phyloP scores from a whole-genome alignment of 2,113 vertebrate genomes.

The Callionymus lyra region DNA sequence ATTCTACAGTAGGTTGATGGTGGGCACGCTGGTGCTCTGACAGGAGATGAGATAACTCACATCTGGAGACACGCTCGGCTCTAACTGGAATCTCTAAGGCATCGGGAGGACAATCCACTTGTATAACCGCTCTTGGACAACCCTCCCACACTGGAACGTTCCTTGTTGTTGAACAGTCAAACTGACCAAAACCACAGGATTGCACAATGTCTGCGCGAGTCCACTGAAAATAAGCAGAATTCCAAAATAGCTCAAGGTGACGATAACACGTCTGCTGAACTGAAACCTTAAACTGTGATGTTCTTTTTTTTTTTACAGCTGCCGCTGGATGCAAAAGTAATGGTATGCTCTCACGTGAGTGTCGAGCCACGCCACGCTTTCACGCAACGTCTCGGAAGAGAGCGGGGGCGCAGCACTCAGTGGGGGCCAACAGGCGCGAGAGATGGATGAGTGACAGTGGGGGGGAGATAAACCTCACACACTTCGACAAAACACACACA shows the following conservation, averaged over 20 bases:
- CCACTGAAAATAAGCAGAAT: slow-evolving; percentile 35
- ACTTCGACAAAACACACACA: slow-evolving; percentile 6
- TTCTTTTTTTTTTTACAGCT: slow-evolving; percentile 13
- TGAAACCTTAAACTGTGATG: slow-evolving; percentile 10
- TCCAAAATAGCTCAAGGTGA: slow-evolving; percentile 25
- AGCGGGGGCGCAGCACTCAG: slow-evolving; percentile 21
- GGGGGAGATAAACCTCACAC: slow-evolving; percentile 16
- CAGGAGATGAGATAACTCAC: slow-evolving; percentile 27
- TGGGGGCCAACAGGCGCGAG: slow-evolving; percentile 31
- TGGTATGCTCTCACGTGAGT: slow-evolving; percentile 13
- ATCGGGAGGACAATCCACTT: slow-evolving; percentile 1
- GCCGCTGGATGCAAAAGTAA: slow-evolving; percentile 14
- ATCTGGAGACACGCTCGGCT: slow-evolving; percentile 29
- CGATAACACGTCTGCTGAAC: slow-evolving; percentile 30
- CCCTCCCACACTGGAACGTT: background rate
- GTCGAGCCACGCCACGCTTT: background rate
- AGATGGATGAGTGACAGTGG: slow-evolving; percentile 36
- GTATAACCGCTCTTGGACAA: background rate
- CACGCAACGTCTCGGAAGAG: slow-evolving; percentile 22
- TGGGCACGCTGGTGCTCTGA: slow-evolving; percentile 25
- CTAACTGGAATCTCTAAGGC: slow-evolving; percentile 11
- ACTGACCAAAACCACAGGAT: slow-evolving; percentile 47
- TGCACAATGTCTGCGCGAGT: slow-evolving; percentile 21
- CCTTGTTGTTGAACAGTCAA: slow-evolving; percentile 8
- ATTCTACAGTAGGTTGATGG: slow-evolving; percentile 15